phyloP scores from a whole-genome alignment of 2,797 vertebrate species.

The Merluccius polli region DNA sequence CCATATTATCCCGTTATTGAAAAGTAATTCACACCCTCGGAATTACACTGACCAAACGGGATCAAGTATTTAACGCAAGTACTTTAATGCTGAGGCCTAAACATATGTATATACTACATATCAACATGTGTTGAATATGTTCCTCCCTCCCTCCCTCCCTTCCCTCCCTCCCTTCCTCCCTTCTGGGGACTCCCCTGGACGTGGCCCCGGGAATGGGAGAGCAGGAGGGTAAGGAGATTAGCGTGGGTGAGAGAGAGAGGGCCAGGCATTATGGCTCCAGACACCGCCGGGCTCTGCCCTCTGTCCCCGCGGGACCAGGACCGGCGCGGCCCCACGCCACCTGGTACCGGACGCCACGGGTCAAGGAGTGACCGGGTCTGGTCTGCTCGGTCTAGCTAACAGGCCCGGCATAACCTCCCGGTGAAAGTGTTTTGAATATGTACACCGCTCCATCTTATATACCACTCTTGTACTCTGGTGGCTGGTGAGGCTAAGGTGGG shows the following conservation, averaged over 20 bases:
- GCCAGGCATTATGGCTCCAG: slow-evolving; percentile 70
- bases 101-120: no score
- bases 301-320: slow-evolving; percentile 34
- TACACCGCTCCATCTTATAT: background rate
- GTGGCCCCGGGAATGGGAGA: slow-evolving; percentile 41
- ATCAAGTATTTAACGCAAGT: no score
- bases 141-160: slow-evolving; percentile 25
- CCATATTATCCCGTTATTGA: background rate
- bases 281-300: slow-evolving; percentile 62
- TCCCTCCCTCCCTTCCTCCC: background rate
- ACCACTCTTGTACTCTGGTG: background rate
- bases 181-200: slow-evolving; percentile 27
- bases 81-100: no score
- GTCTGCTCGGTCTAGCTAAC: background rate
- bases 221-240: slow-evolving; percentile 64
- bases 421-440: background rate
- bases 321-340: slow-evolving; percentile 55
- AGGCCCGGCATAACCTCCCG: background rate
- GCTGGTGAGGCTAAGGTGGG: no score
- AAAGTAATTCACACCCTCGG: no score
- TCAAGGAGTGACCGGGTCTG: background rate
- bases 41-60: no score
- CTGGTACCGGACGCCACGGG: slow-evolving; percentile 58
- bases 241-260: slow-evolving; percentile 37
- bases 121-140: no score